These are phyloP conservation scores for Lota lota DNA, from an alignment of 2,113 vertebrate genomes.

Conservation along the genomic window DNA sequence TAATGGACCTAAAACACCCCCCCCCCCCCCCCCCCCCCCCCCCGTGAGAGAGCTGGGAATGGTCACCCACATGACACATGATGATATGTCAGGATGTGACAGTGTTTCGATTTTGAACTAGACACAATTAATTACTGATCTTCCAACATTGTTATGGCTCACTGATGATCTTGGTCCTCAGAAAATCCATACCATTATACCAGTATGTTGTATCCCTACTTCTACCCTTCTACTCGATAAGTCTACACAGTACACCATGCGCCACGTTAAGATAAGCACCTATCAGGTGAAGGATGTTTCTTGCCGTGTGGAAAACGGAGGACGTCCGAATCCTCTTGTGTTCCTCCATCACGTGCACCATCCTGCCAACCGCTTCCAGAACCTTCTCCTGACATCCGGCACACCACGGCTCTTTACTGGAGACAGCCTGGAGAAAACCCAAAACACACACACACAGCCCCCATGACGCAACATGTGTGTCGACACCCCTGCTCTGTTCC, in stretches of 20 bases:
- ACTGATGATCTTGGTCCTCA: too few species aligned
- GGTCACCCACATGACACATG: too few species aligned
- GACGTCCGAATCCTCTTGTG: slow-evolving; percentile 29
- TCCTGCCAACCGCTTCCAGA: slow-evolving; percentile 62
- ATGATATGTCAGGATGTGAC: too few species aligned
- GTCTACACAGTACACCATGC: neutral
- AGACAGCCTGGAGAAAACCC: slow-evolving; percentile 53
- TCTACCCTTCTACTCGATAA: neutral
- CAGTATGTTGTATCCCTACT: neutral
- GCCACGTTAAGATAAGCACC: slow-evolving; percentile 49
- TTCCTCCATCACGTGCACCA: slow-evolving; percentile 68
- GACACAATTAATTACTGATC: neutral
- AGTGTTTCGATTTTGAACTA: too few species aligned
- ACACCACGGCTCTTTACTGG: slow-evolving; percentile 51
- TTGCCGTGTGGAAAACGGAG: slow-evolving; percentile 53
- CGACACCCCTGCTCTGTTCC: too few species aligned
- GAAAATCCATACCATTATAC: neutral
- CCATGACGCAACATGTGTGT: too few species aligned
- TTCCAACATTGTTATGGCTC: neutral
- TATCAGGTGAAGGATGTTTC: slow-evolving; percentile 69
- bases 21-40: too few species aligned
- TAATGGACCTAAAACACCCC: too few species aligned
- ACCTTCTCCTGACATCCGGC: slow-evolving; percentile 50
- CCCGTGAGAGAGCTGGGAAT: too few species aligned
- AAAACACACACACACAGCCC: neutral